Percentiles rank a stretch among this genome's conserved stretches.
Conservation (phyloP, 2,888 invertebrate species). For the Cheilosia grossa region DNA sequence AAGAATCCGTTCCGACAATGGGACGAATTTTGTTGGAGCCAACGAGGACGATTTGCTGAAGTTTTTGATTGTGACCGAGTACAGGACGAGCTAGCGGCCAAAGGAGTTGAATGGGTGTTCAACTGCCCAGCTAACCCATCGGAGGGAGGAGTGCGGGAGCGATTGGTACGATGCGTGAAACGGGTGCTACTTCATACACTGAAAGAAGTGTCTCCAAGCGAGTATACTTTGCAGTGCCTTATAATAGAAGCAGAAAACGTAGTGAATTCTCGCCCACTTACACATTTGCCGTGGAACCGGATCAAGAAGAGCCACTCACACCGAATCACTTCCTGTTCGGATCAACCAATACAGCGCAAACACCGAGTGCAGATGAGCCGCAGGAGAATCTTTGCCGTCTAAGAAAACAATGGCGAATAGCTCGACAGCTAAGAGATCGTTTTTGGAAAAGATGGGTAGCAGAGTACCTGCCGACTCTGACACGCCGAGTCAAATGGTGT, state of each 20-base stretch:
- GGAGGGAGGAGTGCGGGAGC: conserved; percentile 74
- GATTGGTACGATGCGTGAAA: conserved; percentile 67
- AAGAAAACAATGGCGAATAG: conserved; percentile 29
- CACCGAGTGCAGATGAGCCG: conserved; percentile 4
- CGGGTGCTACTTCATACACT: conserved; percentile 56
- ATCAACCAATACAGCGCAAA: conserved; percentile 23
- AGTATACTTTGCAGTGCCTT: conserved; percentile 52
- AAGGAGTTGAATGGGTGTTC: conserved; percentile 40
- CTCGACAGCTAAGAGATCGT: conserved; percentile 16
- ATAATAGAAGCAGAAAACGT: conserved; percentile 37
- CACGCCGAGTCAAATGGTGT: conserved; percentile 38
- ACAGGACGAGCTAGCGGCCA: conserved; percentile 34
- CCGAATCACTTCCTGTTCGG: conserved; percentile 26
- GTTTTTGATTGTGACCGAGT: conserved; percentile 44
- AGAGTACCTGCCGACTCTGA: conserved; percentile 31
- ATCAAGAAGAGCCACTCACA: conserved; percentile 23
- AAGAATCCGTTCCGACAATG: conserved; percentile 48
- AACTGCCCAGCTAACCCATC: conserved; percentile 30
- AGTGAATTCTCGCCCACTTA: conserved; percentile 35
- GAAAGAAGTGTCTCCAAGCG: conserved; percentile 63
- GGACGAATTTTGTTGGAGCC: conserved; percentile 58
- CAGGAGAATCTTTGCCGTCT: conserved; percentile 2
- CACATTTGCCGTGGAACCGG: conserved; percentile 19
- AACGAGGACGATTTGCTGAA: conserved; percentile 34
- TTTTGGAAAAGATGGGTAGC: conserved; percentile 26